Base-by-base conservation (phyloP, 2,888 invertebrate genomes). In the Lasius fuliginosus region DNA sequence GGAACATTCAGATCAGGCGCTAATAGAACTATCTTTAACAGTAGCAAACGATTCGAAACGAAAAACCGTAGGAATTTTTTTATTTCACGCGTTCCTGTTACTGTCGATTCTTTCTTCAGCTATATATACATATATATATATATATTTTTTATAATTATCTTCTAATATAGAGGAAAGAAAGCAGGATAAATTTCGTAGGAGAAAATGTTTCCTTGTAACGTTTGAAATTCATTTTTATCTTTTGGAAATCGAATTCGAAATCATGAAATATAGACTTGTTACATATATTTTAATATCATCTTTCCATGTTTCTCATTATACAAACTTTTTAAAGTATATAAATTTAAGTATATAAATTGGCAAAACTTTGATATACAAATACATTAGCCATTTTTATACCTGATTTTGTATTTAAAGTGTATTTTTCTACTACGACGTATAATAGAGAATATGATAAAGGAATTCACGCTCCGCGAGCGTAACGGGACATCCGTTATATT, bases 1-100 rank as follows among this genome's bases (percentile, higher is more conserved):
- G 96, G 81, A 95, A 96, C 92, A 94, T 56, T 93, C 93, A 93
- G 92, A 90, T 94, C 93, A 90, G 93, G 92, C 91, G 93, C 93
- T 94, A 94, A 93, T 94, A 94, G 93, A 92, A 94, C 93, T 93
- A 91, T 93, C 94, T 93, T 93, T 94, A 93, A 94, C 93, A 94
- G 91, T 91, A 93, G 94, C 92, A 93, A 93, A 93, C 92, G 92
- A 92, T 94, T 92, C 94, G 92, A 94, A 94, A 94, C 93, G 92
- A 92, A 71, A 92, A 92, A 92, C 92, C 93, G 92, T 92, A 89
- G 88, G 89, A 92, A 89, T 90, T 86, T 89, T 90, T 89, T 68
- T 60, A 86, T 83, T 68, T 84, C 4, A 33, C 33, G 33, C 33
- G 33, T 4, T 86, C 33, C 2, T 67, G 30, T 67, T 76, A 82